Percentiles rank a stretch among this genome's conserved stretches.
These are phyloP conservation scores for Disparrhopalites patrizii DNA, from an alignment of 2,888 invertebrate genomes.

Conservation along the genomic window DNA sequence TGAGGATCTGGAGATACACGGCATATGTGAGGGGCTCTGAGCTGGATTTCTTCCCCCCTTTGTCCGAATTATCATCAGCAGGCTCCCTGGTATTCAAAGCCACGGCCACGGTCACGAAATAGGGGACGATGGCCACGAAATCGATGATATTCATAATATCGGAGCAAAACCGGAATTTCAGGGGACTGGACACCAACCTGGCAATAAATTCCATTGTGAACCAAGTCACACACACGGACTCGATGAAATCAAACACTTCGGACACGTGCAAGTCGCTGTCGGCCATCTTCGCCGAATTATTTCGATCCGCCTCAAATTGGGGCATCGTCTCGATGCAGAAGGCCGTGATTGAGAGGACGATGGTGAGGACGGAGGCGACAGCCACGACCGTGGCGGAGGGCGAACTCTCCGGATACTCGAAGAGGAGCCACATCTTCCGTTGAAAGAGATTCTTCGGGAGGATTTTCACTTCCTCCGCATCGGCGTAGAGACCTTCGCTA, in stretches of 20 bases:
- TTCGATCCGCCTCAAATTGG: background rate
- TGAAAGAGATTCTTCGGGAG: conserved; percentile 33
- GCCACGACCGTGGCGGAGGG: conserved; percentile 35
- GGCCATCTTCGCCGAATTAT: background rate
- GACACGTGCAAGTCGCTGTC: background rate
- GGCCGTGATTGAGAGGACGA: conserved; percentile 34
- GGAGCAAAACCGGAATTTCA: conserved; percentile 22
- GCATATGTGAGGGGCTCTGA: background rate
- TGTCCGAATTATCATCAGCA: background rate
- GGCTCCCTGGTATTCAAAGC: too few relatives aligned
- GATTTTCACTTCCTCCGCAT: conserved; percentile 15
- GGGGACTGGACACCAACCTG: conserved; percentile 25
- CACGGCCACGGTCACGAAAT: conserved; percentile 24
- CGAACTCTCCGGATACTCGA: conserved; percentile 41
- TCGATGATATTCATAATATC: conserved; percentile 41
- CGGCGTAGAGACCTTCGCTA: conserved; percentile 31
- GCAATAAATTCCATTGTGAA: conserved; percentile 35
- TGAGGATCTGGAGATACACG: conserved; percentile 31
- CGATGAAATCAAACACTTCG: conserved; percentile 36
- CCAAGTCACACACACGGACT: conserved; percentile 38
- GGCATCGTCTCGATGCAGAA: conserved; percentile 42
- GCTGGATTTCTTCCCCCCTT: too few relatives aligned
- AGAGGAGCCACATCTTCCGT: conserved; percentile 42
- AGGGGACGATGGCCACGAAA: conserved; percentile 39
- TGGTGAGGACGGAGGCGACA: conserved; percentile 32